Evolutionary conservation across 2,888 invertebrate genomes (phyloP), one percentile per base, ranked within the genome.

Genomic region (Asteroscopus sphinx): DNA sequence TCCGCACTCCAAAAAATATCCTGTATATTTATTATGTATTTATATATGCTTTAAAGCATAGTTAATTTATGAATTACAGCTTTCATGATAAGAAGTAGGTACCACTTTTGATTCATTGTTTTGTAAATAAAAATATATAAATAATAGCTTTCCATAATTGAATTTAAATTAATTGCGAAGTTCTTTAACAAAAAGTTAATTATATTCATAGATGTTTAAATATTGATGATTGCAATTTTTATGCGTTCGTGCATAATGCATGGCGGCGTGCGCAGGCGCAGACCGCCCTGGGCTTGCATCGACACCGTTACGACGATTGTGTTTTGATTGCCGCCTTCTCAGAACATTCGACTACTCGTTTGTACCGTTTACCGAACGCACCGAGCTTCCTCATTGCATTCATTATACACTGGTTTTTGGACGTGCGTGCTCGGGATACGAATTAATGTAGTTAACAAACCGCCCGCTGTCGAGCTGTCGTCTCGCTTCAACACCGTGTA

Each of bases 241-340:
- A 81, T 83, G 80, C 76, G 74, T 79, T 77, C 73, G 76, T 89
- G 86, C 84, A 89, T 91, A 85, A 88, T 88, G 82, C 80, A 86
- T 86, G 80, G 64, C 40, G 57, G 74, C 74, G 66, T 66, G 68
- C 56, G 60, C 36, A 26, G n/a, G n/a, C 17, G 30, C 33, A 71
- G 62, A 73, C 78, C 77, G 83, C 85, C 86, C 73, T 76, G 74
- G 79, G 79, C 64, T 61, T 44, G 81, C 80, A 80, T 65, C 76
- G 80, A 76, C 86, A 88, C 92, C 91, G 92, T 91, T 92, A 90
- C 83, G 71, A 86, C 86, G 88, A 92, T 91, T 91, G 92, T 91
- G 83, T 92, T 90, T 85, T 86, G 90, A 91, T 91, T 89, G 88
- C 88, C 81, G 85, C 81, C 81, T 92, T 92, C 92, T 77, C 68